Conservation (phyloP, 2,888 invertebrate species). For the Bhutanitis thaidina region DNA sequence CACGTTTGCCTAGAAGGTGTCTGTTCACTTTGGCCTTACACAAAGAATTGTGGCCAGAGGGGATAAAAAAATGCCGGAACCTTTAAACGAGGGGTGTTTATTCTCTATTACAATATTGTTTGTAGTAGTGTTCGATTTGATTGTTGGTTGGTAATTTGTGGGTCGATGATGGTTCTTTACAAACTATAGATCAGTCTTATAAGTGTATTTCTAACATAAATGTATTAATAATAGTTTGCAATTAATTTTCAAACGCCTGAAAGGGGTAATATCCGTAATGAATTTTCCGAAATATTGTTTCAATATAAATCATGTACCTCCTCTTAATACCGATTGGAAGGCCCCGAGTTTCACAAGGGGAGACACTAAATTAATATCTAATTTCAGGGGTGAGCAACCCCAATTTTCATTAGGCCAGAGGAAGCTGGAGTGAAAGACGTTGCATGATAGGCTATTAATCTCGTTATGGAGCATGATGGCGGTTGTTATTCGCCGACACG, state of each 20-base stretch:
- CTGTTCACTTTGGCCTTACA: too few species aligned
- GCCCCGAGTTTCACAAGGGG: constrained; percentile 25
- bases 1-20: too few species aligned
- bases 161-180: too few species aligned
- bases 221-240: not conserved
- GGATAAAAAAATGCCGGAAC: too few species aligned
- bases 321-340: constrained; percentile 40
- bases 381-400: constrained; percentile 61
- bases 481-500: constrained; percentile 20
- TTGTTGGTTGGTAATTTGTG: too few species aligned
- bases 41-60: too few species aligned
- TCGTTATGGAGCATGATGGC: constrained; percentile 22
- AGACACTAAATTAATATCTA: constrained; percentile 69
- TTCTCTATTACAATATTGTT: too few species aligned
- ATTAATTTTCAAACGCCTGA: constrained; percentile 8
- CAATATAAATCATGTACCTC: constrained; percentile 48
- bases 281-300: constrained; percentile 45
- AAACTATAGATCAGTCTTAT: too few species aligned
- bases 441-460: constrained; percentile 24
- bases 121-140: too few species aligned
- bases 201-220: not conserved
- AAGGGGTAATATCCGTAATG: not conserved
- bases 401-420: constrained; percentile 32
- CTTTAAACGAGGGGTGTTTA: too few species aligned
- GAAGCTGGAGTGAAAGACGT: constrained; percentile 16